Evolutionary conservation across 2,797 vertebrate species (phyloP).

Genomic region (Phoxinus dragarum): DNA sequence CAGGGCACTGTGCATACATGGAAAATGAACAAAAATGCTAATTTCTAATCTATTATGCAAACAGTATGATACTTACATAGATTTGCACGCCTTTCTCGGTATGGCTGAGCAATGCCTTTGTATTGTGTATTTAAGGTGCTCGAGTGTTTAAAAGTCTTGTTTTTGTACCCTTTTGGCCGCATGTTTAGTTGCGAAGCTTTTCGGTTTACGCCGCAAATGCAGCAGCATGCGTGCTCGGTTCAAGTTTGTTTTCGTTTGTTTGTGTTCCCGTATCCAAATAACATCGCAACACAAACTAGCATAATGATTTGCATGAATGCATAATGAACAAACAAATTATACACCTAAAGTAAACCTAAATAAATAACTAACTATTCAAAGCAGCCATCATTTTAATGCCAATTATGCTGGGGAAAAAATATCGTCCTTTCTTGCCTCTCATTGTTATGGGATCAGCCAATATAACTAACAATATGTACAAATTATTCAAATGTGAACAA

Average conservation of each 20-base stretch:
- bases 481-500: conserved; percentile 54
- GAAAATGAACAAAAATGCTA: conserved; percentile 99
- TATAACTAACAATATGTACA: conserved; percentile 50
- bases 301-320: neutral
- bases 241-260: conserved; percentile 36
- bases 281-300: neutral
- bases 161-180: conserved; percentile 42
- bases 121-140: conserved; percentile 94
- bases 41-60: conserved; percentile 99
- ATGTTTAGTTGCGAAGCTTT: conserved; percentile 35
- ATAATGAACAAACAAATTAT: conserved; percentile 33
- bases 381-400: neutral
- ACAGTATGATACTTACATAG: conserved; percentile 99
- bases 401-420: neutral
- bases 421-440: neutral
- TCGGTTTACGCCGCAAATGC: conserved; percentile 22
- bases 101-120: conserved; percentile 92
- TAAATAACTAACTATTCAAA: conserved; percentile 22
- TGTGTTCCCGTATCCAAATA: neutral
- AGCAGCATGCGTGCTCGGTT: neutral
- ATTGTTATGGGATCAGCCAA: conserved; percentile 24
- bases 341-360: conserved; percentile 19
- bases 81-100: conserved; percentile 95
- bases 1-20: conserved; percentile 98
- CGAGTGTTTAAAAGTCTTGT: conserved; percentile 77